Percentiles rank a stretch among this genome's conserved stretches.
These are phyloP conservation scores for Cynodonichthys magdalenae DNA, from an alignment of 2,797 vertebrate species.

Conservation along the genomic window DNA sequence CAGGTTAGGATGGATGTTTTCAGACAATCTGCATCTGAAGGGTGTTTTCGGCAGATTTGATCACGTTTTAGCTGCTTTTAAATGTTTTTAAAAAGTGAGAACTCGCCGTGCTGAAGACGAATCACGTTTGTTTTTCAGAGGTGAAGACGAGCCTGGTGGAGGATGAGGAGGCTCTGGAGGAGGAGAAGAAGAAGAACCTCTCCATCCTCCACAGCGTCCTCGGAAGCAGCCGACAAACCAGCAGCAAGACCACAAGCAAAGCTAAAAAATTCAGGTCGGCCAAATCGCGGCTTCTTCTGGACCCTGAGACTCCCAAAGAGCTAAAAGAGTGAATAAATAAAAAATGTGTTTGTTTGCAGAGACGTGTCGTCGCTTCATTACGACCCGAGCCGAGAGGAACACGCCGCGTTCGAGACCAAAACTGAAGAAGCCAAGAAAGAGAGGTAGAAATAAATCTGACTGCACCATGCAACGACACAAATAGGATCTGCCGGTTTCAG, in stretches of 20 bases:
- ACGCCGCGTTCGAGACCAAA: conserved; percentile 86
- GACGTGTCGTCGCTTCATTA: conserved; percentile 89
- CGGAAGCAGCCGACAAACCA: conserved; percentile 66
- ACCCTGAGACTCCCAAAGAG: neutral
- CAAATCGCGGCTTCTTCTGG: neutral
- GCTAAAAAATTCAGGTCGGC: conserved; percentile 88
- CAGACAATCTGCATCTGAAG: too few species aligned
- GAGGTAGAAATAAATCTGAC: conserved; percentile 77
- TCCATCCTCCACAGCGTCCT: conserved; percentile 87
- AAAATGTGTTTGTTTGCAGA: conserved; percentile 61
- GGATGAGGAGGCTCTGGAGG: conserved; percentile 81
- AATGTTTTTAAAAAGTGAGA: neutral
- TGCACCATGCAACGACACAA: too few species aligned
- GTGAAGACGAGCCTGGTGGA: conserved; percentile 42
- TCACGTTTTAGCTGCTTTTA: neutral
- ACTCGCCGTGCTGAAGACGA: neutral
- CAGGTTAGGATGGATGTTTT: too few species aligned
- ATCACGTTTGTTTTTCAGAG: conserved; percentile 36
- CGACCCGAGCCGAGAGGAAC: conserved; percentile 91
- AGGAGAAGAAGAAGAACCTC: conserved; percentile 89
- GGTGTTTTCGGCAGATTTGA: too few species aligned
- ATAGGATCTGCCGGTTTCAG: too few species aligned
- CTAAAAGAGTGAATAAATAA: neutral
- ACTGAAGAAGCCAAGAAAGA: conserved; percentile 77
- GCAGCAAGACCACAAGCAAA: conserved; percentile 70